Conservation (phyloP, 2,113 vertebrate genomes). For the Chlamydotis undulata region DNA sequence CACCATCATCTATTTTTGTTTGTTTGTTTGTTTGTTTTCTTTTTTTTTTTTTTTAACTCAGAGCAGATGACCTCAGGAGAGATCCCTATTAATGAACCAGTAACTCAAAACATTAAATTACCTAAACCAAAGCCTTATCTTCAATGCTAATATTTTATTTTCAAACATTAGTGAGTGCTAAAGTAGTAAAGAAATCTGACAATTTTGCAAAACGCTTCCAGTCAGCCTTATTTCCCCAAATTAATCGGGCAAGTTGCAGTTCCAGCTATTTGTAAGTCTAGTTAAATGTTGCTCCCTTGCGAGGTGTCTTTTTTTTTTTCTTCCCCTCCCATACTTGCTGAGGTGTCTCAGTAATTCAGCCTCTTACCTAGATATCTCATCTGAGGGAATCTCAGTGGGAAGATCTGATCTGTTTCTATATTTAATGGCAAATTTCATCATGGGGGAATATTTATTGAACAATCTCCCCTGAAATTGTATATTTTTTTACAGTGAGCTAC, state of each 20-base stretch:
- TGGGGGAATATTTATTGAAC: constrained; percentile 47
- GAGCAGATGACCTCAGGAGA: neutral
- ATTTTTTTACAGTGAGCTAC: constrained; percentile 12
- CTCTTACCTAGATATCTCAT: constrained; percentile 70
- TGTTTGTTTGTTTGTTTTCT: too few species aligned
- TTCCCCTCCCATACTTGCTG: neutral
- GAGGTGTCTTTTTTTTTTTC: neutral
- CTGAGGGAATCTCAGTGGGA: constrained; percentile 60
- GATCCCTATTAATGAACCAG: constrained; percentile 29
- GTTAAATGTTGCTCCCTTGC: constrained; percentile 67
- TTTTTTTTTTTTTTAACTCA: neutral
- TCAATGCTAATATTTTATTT: constrained; percentile 55
- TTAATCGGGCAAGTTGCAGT: constrained; percentile 70
- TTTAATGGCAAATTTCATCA: constrained; percentile 79
- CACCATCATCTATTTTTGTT: fast-evolving
- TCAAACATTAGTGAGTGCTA: constrained; percentile 26
- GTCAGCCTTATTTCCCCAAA: constrained; percentile 57
- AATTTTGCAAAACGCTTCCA: constrained; percentile 65
- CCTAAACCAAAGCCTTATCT: constrained; percentile 40
- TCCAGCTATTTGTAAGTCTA: constrained; percentile 77
- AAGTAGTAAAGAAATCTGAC: constrained; percentile 50
- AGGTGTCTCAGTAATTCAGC: constrained; percentile 60
- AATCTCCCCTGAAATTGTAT: constrained; percentile 57
- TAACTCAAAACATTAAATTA: constrained; percentile 67
- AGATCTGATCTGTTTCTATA: constrained; percentile 78